These are phyloP conservation scores for Bolborhynchus lineola DNA, from an alignment of 2,113 vertebrate species.

Conservation along the genomic window DNA sequence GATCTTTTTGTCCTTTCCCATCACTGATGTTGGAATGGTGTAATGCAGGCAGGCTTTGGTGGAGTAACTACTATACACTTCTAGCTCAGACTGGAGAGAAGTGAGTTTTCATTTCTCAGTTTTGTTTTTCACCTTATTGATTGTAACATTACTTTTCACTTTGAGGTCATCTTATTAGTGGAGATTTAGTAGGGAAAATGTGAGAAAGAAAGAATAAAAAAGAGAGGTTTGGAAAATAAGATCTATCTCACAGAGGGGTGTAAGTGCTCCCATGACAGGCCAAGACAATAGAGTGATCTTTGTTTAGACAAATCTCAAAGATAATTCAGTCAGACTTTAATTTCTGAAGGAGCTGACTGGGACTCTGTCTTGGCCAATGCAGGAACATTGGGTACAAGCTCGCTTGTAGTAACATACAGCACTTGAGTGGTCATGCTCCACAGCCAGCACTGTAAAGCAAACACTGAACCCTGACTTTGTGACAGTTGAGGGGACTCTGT, in stretches of 20 bases:
- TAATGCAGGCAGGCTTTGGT: neutral
- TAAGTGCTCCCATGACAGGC: neutral
- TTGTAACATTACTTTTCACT: neutral
- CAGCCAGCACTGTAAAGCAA: neutral
- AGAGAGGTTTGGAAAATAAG: neutral
- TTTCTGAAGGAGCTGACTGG: neutral
- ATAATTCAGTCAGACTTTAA: neutral
- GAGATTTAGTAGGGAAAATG: neutral
- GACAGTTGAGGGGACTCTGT: neutral
- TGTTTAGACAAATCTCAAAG: neutral
- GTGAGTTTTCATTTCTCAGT: neutral
- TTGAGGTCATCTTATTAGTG: neutral
- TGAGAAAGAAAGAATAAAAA: neutral
- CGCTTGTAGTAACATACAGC: rapidly evolving
- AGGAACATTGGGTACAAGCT: neutral
- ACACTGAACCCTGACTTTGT: neutral
- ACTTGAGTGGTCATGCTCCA: neutral
- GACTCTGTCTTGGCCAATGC: neutral
- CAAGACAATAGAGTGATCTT: neutral
- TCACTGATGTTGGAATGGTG: neutral
- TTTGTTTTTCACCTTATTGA: neutral
- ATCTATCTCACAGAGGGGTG: neutral
- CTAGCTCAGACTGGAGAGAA: neutral
- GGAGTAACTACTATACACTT: neutral
- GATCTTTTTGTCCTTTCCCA: neutral